These are phyloP conservation scores for Pica pica DNA, from an alignment of 2,113 vertebrate species.

Conservation along the genomic window DNA sequence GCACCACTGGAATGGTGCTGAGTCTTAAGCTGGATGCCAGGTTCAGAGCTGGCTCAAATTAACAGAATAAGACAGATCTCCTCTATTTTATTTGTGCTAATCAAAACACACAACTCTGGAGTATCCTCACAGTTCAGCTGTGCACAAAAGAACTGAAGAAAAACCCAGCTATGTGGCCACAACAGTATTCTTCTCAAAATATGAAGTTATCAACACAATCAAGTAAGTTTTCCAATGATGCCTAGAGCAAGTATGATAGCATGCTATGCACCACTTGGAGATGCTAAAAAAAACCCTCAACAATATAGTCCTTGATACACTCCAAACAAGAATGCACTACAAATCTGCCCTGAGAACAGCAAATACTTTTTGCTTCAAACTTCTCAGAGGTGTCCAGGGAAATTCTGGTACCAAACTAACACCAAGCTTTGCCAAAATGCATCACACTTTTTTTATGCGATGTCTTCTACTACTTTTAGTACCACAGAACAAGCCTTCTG, in stretches of 20 bases:
- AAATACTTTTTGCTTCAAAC: neutral
- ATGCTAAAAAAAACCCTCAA: neutral
- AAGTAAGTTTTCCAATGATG: neutral
- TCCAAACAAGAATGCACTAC: neutral
- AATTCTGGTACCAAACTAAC: neutral
- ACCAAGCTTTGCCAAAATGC: neutral
- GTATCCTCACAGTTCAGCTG: rapidly evolving
- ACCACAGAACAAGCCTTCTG: neutral
- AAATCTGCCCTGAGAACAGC: neutral
- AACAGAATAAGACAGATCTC: neutral
- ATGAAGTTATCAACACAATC: neutral
- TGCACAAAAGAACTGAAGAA: neutral
- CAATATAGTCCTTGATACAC: neutral
- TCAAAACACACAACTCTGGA: neutral
- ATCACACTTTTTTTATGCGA: neutral
- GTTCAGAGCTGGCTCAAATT: neutral
- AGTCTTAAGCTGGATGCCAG: neutral
- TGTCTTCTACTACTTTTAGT: neutral
- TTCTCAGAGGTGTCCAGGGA: neutral
- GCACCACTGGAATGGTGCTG: neutral
- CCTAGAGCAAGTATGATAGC: neutral
- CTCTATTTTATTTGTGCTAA: neutral
- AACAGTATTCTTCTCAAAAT: neutral
- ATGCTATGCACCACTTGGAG: neutral
- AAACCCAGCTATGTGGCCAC: neutral